Conservation (phyloP, 2,113 vertebrate species). For the Catharus bicknelli region DNA sequence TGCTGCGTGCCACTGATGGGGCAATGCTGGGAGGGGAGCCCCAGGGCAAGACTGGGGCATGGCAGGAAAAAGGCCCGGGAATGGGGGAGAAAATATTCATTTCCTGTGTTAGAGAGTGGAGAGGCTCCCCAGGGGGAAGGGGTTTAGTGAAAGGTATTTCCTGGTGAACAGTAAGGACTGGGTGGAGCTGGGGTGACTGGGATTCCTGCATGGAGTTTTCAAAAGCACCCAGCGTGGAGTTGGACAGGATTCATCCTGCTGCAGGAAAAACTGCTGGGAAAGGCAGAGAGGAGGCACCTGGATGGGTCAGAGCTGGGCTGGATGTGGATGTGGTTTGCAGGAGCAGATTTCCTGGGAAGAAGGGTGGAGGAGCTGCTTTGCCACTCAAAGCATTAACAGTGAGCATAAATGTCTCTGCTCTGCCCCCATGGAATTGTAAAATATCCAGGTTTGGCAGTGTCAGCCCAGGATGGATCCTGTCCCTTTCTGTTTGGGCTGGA, state of each 20-base stretch:
- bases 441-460: not conserved
- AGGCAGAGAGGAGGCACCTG: not conserved
- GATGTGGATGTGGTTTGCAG: not conserved
- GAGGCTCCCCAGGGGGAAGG: not conserved
- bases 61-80: not conserved
- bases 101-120: not conserved
- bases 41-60: not conserved
- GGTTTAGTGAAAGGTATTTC: not conserved
- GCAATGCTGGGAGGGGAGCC: not conserved
- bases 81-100: not conserved
- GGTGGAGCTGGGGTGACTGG: not conserved
- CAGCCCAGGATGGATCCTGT: not conserved
- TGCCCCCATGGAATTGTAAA: not conserved
- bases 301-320: not conserved
- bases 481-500: not conserved
- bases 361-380: not conserved
- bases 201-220: not conserved
- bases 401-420: not conserved
- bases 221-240: not conserved
- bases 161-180: not conserved
- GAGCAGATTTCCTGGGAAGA: not conserved
- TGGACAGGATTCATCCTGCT: not conserved
- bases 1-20: not conserved
- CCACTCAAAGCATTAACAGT: not conserved
- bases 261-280: not conserved